phyloP scores from a whole-genome alignment of 2,888 invertebrate genomes.

The Macrosiphum euphorbiae region DNA sequence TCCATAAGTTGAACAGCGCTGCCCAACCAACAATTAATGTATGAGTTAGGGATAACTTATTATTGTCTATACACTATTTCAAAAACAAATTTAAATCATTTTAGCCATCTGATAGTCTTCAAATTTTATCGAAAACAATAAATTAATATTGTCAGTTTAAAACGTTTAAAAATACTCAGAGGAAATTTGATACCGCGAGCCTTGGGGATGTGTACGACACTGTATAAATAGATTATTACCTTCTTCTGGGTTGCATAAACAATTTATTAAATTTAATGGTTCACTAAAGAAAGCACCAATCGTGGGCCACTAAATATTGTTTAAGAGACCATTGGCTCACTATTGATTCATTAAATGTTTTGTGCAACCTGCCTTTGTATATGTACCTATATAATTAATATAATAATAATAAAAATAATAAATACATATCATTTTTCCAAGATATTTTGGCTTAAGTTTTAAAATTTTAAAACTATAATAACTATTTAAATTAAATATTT shows the following conservation, averaged over 20 bases:
- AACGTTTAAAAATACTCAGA: background rate
- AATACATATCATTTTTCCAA: background rate
- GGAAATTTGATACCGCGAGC: background rate
- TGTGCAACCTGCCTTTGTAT: no score
- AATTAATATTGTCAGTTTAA: background rate
- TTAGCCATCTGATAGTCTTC: background rate
- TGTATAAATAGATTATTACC: no score
- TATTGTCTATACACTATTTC: background rate
- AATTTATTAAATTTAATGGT: no score
- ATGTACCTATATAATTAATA: no score
- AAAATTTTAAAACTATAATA: background rate
- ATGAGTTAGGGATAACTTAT: background rate
- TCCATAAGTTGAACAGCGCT: background rate
- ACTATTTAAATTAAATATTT: background rate
- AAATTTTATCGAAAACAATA: background rate
- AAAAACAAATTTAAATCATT: background rate
- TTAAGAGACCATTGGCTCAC: no score
- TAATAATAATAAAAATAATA: background rate
- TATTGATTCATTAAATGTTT: no score
- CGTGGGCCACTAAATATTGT: no score
- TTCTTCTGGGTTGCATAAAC: no score
- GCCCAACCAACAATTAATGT: background rate
- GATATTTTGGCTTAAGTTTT: no score
- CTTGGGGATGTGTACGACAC: background rate
- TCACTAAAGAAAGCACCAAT: no score